phyloP scores from a whole-genome alignment of 2,888 invertebrate genomes.

The Ashinkailepas kermadecensis region DNA sequence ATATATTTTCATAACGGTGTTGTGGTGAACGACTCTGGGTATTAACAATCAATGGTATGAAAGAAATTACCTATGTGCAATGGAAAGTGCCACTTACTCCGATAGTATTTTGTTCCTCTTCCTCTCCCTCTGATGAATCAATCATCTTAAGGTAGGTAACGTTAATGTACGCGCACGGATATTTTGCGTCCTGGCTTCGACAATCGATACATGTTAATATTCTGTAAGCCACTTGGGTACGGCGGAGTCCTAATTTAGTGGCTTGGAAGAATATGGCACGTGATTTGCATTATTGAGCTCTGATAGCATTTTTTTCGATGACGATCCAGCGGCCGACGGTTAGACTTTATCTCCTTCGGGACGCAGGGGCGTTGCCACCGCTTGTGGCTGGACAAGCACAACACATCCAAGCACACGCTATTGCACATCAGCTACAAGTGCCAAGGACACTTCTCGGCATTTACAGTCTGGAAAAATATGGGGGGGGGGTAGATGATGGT shows the following conservation, averaged over 20 bases:
- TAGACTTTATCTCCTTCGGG: too few relatives aligned
- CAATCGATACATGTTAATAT: neutral
- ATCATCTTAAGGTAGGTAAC: neutral
- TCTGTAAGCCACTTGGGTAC: too few relatives aligned
- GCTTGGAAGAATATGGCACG: neutral
- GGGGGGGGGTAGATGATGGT: too few relatives aligned
- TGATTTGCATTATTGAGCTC: neutral
- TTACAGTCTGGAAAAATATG: too few relatives aligned
- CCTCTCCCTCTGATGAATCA: conserved; percentile 10
- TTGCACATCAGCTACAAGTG: too few relatives aligned
- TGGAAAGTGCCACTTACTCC: neutral
- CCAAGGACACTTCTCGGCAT: too few relatives aligned
- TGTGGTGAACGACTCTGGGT: neutral
- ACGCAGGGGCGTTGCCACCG: too few relatives aligned
- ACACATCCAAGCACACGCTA: too few relatives aligned
- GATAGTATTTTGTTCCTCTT: conserved; percentile 9
- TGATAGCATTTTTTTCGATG: neutral
- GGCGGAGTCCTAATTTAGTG: too few relatives aligned
- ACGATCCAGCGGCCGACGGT: too few relatives aligned
- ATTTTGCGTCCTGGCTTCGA: too few relatives aligned
- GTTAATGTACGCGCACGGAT: neutral
- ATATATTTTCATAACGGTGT: neutral
- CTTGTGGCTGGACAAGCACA: too few relatives aligned
- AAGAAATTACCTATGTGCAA: neutral
- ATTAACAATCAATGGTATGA: neutral